Base-by-base conservation (phyloP, 1,140 invertebrate species). In the Drosophila littoralis region DNA sequence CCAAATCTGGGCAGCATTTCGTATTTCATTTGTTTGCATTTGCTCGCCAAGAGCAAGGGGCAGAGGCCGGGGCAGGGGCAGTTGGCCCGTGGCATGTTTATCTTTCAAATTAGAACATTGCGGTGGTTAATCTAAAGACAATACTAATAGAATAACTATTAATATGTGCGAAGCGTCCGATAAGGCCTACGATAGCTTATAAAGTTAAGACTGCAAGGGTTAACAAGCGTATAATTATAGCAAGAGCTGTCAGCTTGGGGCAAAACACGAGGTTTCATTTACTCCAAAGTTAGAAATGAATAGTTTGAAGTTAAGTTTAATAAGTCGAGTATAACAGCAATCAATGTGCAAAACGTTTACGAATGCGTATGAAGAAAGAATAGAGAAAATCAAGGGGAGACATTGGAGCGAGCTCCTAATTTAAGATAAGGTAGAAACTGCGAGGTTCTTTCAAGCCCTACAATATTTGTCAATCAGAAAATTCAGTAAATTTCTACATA, bases 11-110 rank as follows among this genome's bases (percentile, higher is more conserved):
- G 36, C 46, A 52, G 48, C 46, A 46, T 40, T 67, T 69, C 48
- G 66, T 63, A 74, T 84, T 88, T 81, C 70, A 70, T 81, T 91
- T 89, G 74, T 75, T 85, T 88, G 57, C 40, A 28, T 79, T 71
- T 38, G 13, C 8, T 10, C 43, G 40, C 46, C 6, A 36, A 13
- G 35, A 46, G 12, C 32, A n/a, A 2, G 46, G 52, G 48, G 22
- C 13, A 28, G 36, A 40, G 38, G 33, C 9, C 17, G 9, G 22
- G 13, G 0, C 3, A 22, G 3, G 8, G 43, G 33, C 17, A 36
- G 28, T 60, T 60, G 46, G 38, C 67, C 83, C 46, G 9, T 1
- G 54, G 72, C 61, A 12, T 86, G 66, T 90, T 90, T 81, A 61
- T 79, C 55, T 77, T 77, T 82, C 74, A 69, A 79, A 81, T 90